phyloP scores from a whole-genome alignment of 2,113 vertebrate species.

The Delphinus delphis region DNA sequence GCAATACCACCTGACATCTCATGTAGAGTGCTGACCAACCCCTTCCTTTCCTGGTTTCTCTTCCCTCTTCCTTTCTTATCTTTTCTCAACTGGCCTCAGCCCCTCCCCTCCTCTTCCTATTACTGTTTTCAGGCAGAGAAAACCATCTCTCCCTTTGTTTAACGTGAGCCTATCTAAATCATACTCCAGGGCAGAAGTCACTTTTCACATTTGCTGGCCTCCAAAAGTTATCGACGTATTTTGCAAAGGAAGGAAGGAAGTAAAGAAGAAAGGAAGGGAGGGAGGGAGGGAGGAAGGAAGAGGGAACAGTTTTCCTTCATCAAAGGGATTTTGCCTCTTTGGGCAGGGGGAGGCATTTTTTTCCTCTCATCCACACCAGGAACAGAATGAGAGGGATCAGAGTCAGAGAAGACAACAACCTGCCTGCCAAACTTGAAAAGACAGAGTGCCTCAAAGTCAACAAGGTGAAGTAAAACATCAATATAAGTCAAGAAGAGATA shows the following conservation, averaged over 20 bases:
- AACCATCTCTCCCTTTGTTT: background rate
- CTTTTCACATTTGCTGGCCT: background rate
- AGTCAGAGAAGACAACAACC: background rate
- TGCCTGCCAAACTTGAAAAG: background rate
- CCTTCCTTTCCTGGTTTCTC: background rate
- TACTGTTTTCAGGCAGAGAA: background rate
- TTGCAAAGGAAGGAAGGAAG: no score
- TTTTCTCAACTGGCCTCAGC: background rate
- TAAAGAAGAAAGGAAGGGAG: no score
- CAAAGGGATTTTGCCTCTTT: background rate
- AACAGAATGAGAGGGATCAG: conserved; percentile 30
- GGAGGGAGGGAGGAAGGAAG: no score
- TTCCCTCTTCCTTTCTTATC: background rate
- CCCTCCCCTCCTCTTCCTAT: background rate
- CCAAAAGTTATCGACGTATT: background rate
- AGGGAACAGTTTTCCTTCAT: background rate
- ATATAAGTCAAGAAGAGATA: background rate
- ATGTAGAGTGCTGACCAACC: accelerated
- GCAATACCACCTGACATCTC: background rate
- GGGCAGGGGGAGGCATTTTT: background rate
- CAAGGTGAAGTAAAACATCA: background rate
- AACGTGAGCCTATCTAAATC: background rate
- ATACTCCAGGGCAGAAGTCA: background rate
- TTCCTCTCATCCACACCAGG: background rate
- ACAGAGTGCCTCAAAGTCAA: background rate